Conservation (phyloP, 2,797 vertebrate genomes). For the Tauraco hartlaubi region DNA sequence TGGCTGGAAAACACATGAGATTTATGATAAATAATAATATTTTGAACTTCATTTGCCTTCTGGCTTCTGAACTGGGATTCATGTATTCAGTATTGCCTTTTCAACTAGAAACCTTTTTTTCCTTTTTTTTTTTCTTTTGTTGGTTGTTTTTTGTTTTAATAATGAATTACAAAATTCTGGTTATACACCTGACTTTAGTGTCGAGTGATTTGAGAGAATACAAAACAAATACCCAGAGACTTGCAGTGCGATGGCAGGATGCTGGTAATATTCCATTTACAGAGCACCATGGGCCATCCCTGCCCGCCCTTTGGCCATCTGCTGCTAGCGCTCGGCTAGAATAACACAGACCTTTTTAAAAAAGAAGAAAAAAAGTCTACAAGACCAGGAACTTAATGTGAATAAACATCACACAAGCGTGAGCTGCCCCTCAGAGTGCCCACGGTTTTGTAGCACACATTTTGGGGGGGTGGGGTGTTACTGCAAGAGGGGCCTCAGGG, state of each 20-base stretch:
- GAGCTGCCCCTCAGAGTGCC: neutral
- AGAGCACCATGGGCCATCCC: conserved; percentile 21
- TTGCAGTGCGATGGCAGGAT: neutral
- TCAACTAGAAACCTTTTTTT: neutral
- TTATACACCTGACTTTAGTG: conserved; percentile 18
- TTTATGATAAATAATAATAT: conserved; percentile 31
- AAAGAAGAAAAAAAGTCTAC: neutral
- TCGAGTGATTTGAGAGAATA: neutral
- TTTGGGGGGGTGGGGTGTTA: neutral
- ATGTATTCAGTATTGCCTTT: neutral
- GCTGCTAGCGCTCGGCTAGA: neutral
- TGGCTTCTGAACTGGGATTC: neutral
- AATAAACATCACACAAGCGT: neutral
- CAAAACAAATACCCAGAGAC: conserved; percentile 20
- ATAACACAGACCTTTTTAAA: neutral
- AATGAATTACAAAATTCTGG: conserved; percentile 5
- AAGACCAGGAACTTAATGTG: neutral
- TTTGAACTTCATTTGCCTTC: conserved; percentile 19
- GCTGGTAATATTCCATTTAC: conserved; percentile 53
- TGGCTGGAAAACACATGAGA: neutral
- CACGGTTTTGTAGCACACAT: neutral
- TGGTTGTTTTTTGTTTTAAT: neutral
- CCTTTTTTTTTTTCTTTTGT: neutral
- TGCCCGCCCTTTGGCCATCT: conserved; percentile 55
- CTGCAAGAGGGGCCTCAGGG: neutral